phyloP scores from a whole-genome alignment of 2,113 vertebrate species.

The Poicephalus meyeri region DNA sequence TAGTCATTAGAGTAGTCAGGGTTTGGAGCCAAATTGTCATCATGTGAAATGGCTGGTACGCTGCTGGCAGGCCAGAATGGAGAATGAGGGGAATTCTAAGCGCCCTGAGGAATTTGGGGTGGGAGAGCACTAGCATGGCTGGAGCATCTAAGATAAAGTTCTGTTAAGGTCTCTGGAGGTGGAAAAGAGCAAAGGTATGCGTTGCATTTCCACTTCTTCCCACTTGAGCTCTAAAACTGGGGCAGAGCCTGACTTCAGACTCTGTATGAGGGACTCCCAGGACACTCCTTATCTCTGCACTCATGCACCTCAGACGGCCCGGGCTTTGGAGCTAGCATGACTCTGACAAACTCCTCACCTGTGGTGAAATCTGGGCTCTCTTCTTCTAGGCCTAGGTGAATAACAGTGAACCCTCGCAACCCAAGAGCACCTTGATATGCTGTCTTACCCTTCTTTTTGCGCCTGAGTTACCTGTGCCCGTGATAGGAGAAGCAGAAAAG shows the following conservation, averaged over 20 bases:
- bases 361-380: neutral
- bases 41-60: neutral
- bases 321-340: neutral
- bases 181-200: neutral
- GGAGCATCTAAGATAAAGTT: constrained; percentile 11
- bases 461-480: neutral
- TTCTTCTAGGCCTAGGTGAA: neutral
- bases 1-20: neutral
- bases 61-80: neutral
- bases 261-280: neutral
- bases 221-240: neutral
- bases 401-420: neutral
- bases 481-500: neutral
- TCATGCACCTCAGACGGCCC: neutral
- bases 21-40: neutral
- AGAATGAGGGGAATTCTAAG: constrained; percentile 45
- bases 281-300: neutral
- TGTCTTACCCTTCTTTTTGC: neutral
- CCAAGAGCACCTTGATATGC: neutral
- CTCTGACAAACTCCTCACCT: neutral
- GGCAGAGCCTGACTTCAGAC: neutral
- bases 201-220: neutral
- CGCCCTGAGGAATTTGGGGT: neutral
- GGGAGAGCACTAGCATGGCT: neutral
- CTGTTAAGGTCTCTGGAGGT: neutral